A percentile compares a stretch with the other conserved stretches of the same genome.
phyloP scores from a whole-genome alignment of 64 coral and sea anemone genomes.

The Montipora cactus region DNA sequence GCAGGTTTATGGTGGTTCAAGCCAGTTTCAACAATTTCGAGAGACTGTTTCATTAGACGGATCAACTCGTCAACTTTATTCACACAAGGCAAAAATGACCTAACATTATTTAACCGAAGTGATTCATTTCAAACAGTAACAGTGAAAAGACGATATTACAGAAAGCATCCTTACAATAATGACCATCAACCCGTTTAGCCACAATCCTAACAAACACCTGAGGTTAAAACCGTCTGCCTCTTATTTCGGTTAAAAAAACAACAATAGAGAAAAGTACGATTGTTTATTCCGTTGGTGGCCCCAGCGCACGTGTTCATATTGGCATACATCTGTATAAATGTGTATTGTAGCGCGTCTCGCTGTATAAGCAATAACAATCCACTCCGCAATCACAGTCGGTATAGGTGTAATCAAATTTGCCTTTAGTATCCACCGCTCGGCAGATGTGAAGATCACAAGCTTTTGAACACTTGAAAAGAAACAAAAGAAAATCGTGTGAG shows the following conservation, averaged over 20 bases:
- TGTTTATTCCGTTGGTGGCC: background rate
- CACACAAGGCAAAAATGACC: background rate
- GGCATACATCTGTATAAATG: slow-evolving; percentile 32
- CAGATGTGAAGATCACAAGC: background rate
- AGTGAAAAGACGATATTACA: too few species aligned
- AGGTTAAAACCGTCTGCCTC: too few species aligned
- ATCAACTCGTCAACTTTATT: background rate
- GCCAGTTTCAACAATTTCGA: too few species aligned
- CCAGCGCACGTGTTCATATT: background rate
- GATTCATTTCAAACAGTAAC: too few species aligned
- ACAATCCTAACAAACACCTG: too few species aligned
- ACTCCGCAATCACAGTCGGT: slow-evolving; percentile 32
- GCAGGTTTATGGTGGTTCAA: too few species aligned
- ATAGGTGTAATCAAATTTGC: background rate
- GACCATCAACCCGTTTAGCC: too few species aligned
- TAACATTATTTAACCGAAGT: too few species aligned
- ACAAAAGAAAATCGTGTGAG: too few species aligned
- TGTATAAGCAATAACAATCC: slow-evolving; percentile 23
- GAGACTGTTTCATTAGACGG: too few species aligned
- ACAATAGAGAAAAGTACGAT: background rate
- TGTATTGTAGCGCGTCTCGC: background rate
- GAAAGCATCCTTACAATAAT: too few species aligned
- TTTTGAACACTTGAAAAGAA: background rate
- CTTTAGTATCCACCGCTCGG: background rate
- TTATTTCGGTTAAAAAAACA: too few species aligned